These are phyloP conservation scores for Chaenogobius annularis DNA, from an alignment of 2,113 vertebrate genomes.

Conservation along the genomic window DNA sequence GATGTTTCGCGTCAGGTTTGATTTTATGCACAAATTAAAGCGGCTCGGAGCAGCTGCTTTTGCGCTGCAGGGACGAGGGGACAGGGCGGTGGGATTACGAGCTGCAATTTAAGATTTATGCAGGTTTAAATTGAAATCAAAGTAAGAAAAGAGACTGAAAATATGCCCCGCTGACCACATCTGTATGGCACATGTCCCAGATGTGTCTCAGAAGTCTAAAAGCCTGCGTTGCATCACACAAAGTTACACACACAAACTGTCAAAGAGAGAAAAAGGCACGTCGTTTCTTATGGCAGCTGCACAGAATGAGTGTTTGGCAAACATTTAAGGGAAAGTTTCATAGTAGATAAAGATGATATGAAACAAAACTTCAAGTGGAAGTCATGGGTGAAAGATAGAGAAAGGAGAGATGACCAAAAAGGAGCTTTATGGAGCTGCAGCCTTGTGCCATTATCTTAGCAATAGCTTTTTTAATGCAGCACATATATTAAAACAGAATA, in stretches of 20 bases:
- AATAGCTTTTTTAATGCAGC: too few relatives aligned
- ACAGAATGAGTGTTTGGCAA: not conserved
- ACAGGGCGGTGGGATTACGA: conserved; percentile 37
- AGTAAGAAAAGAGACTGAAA: not conserved
- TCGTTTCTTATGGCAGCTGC: not conserved
- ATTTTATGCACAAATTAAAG: conserved; percentile 23
- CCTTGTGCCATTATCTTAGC: too few relatives aligned
- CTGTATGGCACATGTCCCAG: conserved; percentile 7
- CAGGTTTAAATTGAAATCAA: not conserved
- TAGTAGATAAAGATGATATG: not conserved
- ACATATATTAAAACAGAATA: too few relatives aligned
- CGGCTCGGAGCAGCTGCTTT: conserved; percentile 41
- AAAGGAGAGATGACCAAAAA: not conserved
- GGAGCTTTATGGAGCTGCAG: not conserved
- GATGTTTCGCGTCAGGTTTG: conserved; percentile 53
- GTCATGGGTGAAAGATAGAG: not conserved
- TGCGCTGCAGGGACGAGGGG: conserved; percentile 32
- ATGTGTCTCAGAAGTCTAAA: not conserved
- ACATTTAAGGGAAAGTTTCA: not conserved
- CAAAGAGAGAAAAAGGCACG: not conserved
- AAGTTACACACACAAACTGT: conserved; percentile 1
- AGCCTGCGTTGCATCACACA: not conserved
- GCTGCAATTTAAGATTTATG: too few relatives aligned
- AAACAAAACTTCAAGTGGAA: not conserved
- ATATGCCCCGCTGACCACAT: conserved; percentile 1